phyloP scores from a whole-genome alignment of 2,113 vertebrate species.

The Hipposideros armiger region DNA sequence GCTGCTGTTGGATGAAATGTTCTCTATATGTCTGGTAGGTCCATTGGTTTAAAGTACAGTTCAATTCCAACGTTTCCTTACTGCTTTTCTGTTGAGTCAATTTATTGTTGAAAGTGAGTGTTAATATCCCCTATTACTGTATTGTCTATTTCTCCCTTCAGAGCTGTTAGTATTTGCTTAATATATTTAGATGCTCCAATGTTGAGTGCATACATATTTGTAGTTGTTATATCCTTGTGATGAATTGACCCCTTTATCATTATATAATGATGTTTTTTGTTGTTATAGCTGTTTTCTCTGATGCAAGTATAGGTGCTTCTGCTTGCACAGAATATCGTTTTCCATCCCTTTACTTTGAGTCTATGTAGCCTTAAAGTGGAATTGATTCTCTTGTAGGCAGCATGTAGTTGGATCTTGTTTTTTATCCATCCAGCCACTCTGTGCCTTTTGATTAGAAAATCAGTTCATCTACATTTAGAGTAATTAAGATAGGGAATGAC shows the following conservation, averaged over 20 bases:
- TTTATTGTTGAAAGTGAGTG: background rate
- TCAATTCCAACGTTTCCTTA: background rate
- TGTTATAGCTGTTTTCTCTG: background rate
- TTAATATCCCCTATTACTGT: background rate
- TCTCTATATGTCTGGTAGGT: background rate
- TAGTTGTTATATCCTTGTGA: background rate
- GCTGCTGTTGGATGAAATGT: background rate
- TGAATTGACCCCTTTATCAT: slow-evolving; percentile 2
- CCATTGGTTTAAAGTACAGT: background rate
- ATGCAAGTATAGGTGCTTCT: background rate
- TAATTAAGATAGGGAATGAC: background rate
- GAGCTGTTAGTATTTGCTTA: slow-evolving; percentile 5
- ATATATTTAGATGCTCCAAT: background rate
- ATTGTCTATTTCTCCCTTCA: background rate
- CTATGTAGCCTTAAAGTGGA: background rate
- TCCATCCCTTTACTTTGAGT: background rate
- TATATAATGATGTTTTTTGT: background rate
- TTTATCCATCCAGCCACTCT: background rate
- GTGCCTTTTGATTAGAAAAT: background rate
- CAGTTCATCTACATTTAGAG: background rate
- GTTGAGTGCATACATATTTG: background rate
- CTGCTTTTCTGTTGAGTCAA: background rate
- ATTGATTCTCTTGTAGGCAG: background rate
- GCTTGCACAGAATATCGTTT: background rate
- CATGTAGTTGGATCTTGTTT: background rate